Conservation (phyloP, 2,113 vertebrate genomes). For the Rhinoderma darwinii region DNA sequence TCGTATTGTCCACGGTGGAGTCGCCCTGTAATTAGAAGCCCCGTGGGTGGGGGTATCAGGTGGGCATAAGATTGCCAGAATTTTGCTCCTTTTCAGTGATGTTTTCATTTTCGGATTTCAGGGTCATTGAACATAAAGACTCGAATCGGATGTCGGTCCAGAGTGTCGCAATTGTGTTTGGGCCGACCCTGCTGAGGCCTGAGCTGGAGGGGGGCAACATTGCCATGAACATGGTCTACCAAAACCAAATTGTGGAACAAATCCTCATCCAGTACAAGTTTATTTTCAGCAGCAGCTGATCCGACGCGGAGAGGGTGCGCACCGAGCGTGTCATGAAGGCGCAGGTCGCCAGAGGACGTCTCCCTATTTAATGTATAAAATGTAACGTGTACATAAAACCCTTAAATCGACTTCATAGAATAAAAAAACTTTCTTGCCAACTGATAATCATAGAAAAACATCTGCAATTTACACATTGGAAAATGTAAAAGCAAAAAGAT, state of each 20-base stretch:
- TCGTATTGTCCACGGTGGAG: no score
- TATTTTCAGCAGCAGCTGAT: constrained; percentile 79
- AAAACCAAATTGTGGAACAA: constrained; percentile 96
- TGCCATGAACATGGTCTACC: constrained; percentile 92
- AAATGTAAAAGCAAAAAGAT: no score
- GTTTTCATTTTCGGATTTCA: constrained; percentile 59
- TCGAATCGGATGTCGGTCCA: constrained; percentile 93
- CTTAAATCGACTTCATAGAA: not conserved
- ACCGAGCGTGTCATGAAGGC: not conserved
- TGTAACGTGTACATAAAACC: not conserved
- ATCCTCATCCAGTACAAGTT: constrained; percentile 84
- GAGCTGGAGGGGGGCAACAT: constrained; percentile 84
- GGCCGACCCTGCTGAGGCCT: constrained; percentile 89
- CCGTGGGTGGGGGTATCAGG: no score
- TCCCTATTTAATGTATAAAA: constrained; percentile 13
- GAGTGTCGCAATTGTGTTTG: constrained; percentile 92
- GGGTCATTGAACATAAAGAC: constrained; percentile 82
- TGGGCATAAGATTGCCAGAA: no score
- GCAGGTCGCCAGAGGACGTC: constrained; percentile 46
- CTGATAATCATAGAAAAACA: no score
- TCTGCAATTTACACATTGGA: no score
- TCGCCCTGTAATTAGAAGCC: no score
- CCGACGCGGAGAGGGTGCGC: not conserved
- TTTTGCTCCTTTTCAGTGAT: not conserved
- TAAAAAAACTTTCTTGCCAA: no score